Evolutionary conservation across 2,888 invertebrate species (phyloP), one percentile per base, ranked within the genome.

Genomic region (Scaptomyza cyrtandrae): DNA sequence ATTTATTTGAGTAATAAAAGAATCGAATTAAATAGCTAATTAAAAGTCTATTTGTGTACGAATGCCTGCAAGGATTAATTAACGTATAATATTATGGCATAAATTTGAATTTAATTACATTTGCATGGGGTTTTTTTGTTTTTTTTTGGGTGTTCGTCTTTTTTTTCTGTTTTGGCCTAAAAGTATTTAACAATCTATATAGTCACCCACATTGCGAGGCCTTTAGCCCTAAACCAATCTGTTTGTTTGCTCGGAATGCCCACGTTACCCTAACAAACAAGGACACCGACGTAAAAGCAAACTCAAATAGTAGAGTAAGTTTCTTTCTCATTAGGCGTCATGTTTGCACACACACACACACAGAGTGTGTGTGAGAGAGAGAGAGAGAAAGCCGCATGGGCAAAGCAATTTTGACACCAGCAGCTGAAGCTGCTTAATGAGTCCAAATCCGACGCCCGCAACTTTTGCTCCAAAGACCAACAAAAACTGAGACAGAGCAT

Each of bases 251-350:
- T 31, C 10, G 19, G 19, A 13, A 13, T 13, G 35, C 29, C 27
- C 49, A 31, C 39, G 44, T 63, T 52, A 33, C 27, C 24, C 29
- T 19, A 48, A 48, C 75, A 73, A 73, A 75, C 48, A 73, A 59
- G 43, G 53, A 48, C 58, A 59, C 19, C 45, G 41, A 41, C 9
- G 46, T 10, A 58, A 73, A 73, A 60, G 39, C 74, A 76, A 85
- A 86, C 79, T 70, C 80, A 85, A 84, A 85, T 79, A 84, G 72
- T 80, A 63, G 78, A 80, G 78, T 77, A 78, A 78, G 82, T 85
- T 85, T 82, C 80, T 82, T 84, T 86, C 86, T 85, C 85, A 84
- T 86, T 86, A 86, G 80, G 82, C 80, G 72, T 57, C 63, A 59
- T 85, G 78, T 86, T 85, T 80, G 71, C 86, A 68, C 65, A 67